Conservation (phyloP, 2,113 vertebrate species). For the Sander lucioperca region DNA sequence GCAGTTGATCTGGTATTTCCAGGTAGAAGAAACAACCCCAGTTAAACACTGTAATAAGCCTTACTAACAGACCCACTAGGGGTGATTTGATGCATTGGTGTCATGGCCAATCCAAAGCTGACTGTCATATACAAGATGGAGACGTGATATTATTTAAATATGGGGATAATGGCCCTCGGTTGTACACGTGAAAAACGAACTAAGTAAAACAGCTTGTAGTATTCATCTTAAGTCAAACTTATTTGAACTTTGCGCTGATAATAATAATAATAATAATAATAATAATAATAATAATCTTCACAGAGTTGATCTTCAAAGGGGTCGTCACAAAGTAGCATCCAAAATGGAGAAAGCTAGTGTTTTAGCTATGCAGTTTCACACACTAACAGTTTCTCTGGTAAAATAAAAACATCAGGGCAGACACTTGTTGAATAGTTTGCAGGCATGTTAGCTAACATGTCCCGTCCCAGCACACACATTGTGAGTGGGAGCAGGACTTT, state of each 20-base stretch:
- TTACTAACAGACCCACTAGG: neutral
- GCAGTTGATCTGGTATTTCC: neutral
- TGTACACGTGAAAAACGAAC: neutral
- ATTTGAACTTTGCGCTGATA: neutral
- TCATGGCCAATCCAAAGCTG: neutral
- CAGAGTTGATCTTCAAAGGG: neutral
- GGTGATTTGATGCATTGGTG: neutral
- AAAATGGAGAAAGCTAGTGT: neutral
- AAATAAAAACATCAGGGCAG: neutral
- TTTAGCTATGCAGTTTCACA: neutral
- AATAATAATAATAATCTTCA: too few relatives aligned
- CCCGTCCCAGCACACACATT: neutral
- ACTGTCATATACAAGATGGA: neutral
- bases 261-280: too few relatives aligned
- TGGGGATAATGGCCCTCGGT: neutral
- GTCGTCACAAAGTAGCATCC: neutral
- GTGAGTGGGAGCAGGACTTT: neutral
- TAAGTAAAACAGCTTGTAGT: neutral
- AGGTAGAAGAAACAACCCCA: neutral
- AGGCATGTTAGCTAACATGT: neutral
- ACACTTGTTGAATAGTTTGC: neutral
- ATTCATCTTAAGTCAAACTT: neutral
- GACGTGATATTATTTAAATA: neutral
- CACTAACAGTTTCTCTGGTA: neutral
- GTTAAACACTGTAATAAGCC: neutral